Percentiles rank a stretch among this genome's conserved stretches.
Conservation (phyloP, 2,113 vertebrate genomes). For the Rhineura floridana region DNA sequence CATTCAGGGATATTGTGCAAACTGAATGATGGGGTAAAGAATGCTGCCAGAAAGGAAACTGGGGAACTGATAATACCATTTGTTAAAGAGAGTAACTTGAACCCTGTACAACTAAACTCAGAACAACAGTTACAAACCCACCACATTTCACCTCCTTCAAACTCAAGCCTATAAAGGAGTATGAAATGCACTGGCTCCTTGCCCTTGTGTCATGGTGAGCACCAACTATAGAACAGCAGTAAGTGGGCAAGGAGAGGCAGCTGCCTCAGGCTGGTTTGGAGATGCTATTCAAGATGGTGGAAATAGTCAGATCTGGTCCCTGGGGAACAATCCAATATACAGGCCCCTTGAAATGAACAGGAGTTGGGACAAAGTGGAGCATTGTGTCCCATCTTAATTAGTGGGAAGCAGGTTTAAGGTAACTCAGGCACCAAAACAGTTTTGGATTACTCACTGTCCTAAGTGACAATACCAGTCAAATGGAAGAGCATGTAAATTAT, state of each 20-base stretch:
- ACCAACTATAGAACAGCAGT: background rate
- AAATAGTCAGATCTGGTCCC: background rate
- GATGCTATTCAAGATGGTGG: background rate
- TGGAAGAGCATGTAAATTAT: background rate
- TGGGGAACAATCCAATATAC: background rate
- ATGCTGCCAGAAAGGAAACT: background rate
- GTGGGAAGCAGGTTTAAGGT: background rate
- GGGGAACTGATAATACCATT: background rate
- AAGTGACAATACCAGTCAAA: background rate
- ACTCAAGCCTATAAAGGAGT: background rate
- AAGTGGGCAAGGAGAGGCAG: background rate
- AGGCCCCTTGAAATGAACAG: background rate
- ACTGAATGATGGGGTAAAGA: background rate
- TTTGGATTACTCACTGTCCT: background rate
- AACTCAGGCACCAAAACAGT: background rate
- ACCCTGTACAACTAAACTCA: background rate
- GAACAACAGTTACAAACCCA: background rate
- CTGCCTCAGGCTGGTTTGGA: background rate
- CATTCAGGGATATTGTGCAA: background rate
- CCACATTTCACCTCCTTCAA: background rate
- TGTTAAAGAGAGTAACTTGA: background rate
- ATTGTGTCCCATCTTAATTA: background rate
- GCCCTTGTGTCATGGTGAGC: background rate
- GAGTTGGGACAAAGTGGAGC: background rate
- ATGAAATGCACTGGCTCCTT: background rate